Percentiles rank a stretch among this genome's conserved stretches.
phyloP scores from a whole-genome alignment of 2,113 vertebrate genomes.

The Capreolus pygargus region DNA sequence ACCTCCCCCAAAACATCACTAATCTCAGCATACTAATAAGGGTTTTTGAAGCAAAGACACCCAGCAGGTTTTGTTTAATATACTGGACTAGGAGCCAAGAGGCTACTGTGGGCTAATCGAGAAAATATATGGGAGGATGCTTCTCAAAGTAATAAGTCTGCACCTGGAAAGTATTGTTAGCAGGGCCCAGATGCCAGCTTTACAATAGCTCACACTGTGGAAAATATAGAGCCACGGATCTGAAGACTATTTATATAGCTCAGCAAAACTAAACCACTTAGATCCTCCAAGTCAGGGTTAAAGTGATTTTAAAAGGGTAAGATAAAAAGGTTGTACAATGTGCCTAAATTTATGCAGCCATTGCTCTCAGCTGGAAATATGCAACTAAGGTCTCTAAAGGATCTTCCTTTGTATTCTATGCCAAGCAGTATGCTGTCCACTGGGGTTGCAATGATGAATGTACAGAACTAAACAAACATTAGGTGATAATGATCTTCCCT shows the following conservation, averaged over 20 bases:
- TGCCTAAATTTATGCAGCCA: not conserved
- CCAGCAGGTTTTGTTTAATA: not conserved
- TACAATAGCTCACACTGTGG: not conserved
- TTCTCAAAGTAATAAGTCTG: conserved; percentile 17
- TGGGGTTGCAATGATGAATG: not conserved
- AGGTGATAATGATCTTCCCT: not conserved
- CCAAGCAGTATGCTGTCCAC: not conserved
- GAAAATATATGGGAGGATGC: conserved; percentile 16
- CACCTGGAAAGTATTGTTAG: not conserved
- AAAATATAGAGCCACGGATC: not conserved
- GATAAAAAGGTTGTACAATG: not conserved
- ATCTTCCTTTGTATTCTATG: not conserved
- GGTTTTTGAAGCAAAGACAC: not conserved
- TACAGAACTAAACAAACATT: not conserved
- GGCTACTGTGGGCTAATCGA: not conserved
- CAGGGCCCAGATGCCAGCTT: not conserved
- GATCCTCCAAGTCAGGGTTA: not conserved
- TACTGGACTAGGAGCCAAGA: not conserved
- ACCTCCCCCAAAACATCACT: not conserved
- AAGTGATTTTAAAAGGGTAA: conserved; percentile 26
- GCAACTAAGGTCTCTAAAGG: not conserved
- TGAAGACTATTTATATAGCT: conserved; percentile 13
- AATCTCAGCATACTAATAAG: not conserved
- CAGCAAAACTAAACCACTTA: conserved; percentile 32
- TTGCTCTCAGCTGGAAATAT: not conserved